phyloP scores from a whole-genome alignment of 2,797 vertebrate genomes.

The Pelochelys cantorii region DNA sequence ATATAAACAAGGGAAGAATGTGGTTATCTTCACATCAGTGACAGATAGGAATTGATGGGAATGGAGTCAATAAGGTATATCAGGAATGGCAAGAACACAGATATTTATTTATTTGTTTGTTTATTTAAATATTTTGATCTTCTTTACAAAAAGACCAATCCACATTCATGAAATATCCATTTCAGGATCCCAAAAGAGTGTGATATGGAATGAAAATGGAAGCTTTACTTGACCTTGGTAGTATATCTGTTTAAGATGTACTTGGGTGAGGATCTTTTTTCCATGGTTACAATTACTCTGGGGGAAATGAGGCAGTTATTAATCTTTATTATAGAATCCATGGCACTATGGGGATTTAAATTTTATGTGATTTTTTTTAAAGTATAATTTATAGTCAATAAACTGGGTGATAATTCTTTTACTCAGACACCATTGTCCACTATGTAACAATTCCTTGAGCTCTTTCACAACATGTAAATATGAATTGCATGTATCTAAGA shows the following conservation, averaged over 20 bases:
- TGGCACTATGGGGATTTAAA: not conserved
- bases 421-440: not conserved
- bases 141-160: not conserved
- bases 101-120: not conserved
- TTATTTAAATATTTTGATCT: not conserved
- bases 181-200: not conserved
- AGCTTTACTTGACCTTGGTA: not conserved
- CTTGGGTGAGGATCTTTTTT: not conserved
- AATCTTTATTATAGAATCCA: not conserved
- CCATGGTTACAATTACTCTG: not conserved
- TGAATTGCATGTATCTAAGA: not conserved
- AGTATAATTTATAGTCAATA: not conserved
- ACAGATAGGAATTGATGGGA: not conserved
- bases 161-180: not conserved
- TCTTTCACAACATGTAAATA: fast-evolving
- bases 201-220: not conserved
- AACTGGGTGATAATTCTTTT: not conserved
- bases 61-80: not conserved
- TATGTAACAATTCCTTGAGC: not conserved
- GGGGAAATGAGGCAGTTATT: not conserved
- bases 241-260: not conserved
- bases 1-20: not conserved
- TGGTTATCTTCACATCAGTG: not conserved
- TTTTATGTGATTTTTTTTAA: not conserved
- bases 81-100: not conserved